A percentile compares a stretch with the other conserved stretches of the same genome.
These are phyloP conservation scores for Halesus radiatus DNA, from an alignment of 1,140 invertebrate genomes.

Conservation along the genomic window DNA sequence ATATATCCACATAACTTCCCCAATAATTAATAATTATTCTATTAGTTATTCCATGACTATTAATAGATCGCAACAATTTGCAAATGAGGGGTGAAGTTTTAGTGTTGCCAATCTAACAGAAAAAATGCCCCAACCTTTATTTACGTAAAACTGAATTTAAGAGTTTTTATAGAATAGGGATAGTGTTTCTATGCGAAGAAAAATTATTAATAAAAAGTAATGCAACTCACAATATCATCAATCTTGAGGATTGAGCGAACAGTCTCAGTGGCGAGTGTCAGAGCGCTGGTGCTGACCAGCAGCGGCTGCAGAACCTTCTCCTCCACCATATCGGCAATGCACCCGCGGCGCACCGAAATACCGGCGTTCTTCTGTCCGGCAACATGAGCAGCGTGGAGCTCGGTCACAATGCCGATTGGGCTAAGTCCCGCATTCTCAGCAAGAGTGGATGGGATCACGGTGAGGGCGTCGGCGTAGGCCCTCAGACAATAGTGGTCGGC, in stretches of 20 bases:
- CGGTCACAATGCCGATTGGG: constrained; percentile 97
- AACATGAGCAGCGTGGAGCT: constrained; percentile 94
- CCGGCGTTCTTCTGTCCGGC: constrained; percentile 85
- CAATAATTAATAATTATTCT: too few relatives aligned
- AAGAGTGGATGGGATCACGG: constrained; percentile 97
- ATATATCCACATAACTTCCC: too few relatives aligned
- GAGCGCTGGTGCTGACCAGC: constrained; percentile 93
- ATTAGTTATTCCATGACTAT: too few relatives aligned
- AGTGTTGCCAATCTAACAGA: too few relatives aligned
- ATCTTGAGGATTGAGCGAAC: constrained; percentile 98
- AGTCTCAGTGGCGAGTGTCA: constrained; percentile 96
- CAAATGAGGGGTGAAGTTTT: too few relatives aligned
- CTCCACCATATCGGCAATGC: constrained; percentile 95
- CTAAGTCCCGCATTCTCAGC: constrained; percentile 99
- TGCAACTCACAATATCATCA: constrained; percentile 92
- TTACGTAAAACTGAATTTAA: too few relatives aligned
- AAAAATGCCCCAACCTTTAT: too few relatives aligned
- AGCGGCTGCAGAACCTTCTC: constrained; percentile 99
- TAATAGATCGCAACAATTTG: too few relatives aligned
- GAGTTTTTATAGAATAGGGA: too few relatives aligned
- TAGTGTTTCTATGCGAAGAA: too few relatives aligned
- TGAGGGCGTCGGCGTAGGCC: constrained; percentile 96
- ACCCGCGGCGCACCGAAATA: constrained; percentile 97
- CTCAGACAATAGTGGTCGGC: constrained; percentile 95
- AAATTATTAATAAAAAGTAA: too few relatives aligned